A percentile compares a stretch with the other conserved stretches of the same genome.
Conservation (phyloP, 1,140 invertebrate species). For the Choristoneura fumiferana region DNA sequence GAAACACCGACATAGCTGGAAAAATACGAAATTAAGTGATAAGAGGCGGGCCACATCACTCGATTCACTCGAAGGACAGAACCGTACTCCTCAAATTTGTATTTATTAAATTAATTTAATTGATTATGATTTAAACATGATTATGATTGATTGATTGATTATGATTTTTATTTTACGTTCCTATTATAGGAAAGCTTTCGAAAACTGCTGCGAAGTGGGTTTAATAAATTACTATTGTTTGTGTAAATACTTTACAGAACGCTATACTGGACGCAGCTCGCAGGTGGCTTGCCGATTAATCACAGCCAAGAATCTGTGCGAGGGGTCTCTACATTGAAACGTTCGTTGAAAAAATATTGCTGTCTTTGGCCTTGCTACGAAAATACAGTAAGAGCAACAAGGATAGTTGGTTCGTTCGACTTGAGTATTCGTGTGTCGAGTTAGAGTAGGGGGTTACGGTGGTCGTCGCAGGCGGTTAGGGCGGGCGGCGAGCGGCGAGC, state of each 20-base stretch:
- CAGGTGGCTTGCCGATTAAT: slow-evolving; percentile 73
- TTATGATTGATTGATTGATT: not conserved
- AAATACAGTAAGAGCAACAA: not conserved
- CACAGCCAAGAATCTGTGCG: slow-evolving; percentile 51
- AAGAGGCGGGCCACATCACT: too few relatives aligned
- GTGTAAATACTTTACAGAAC: slow-evolving; percentile 58
- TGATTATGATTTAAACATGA: too few relatives aligned
- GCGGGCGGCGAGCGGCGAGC: slow-evolving; percentile 33
- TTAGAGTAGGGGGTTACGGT: slow-evolving; percentile 4
- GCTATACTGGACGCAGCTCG: slow-evolving; percentile 57
- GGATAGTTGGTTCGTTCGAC: not conserved
- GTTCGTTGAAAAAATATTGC: not conserved
- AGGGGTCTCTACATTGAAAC: slow-evolving; percentile 4
- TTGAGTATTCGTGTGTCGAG: not conserved
- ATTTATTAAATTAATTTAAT: not conserved
- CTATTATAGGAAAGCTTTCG: slow-evolving; percentile 1
- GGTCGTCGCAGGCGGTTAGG: slow-evolving; percentile 38
- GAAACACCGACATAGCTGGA: too few relatives aligned
- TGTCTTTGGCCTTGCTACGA: not conserved
- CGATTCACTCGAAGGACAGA: too few relatives aligned
- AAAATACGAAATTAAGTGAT: too few relatives aligned
- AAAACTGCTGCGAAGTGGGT: slow-evolving; percentile 19
- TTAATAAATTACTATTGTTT: slow-evolving; percentile 50
- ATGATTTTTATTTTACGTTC: not conserved
- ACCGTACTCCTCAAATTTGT: too few relatives aligned